A percentile compares a stretch with the other conserved stretches of the same genome.
phyloP scores from a whole-genome alignment of 2,113 vertebrate species.

The Brienomyrus brachyistius region DNA sequence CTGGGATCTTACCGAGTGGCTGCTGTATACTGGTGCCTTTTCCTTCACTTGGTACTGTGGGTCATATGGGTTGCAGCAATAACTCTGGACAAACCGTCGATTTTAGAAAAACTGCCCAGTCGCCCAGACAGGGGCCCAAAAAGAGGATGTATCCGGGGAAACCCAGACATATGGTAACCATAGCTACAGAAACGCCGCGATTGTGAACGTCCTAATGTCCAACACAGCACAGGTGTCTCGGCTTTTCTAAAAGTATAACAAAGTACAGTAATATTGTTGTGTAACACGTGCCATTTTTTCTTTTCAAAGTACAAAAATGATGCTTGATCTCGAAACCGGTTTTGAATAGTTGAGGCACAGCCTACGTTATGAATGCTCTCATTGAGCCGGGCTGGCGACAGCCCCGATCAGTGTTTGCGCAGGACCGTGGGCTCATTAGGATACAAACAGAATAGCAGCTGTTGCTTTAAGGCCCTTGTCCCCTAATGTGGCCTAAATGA shows the following conservation, averaged over 20 bases:
- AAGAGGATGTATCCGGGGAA: too few relatives aligned
- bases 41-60: too few relatives aligned
- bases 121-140: too few relatives aligned
- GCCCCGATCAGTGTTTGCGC: not conserved
- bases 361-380: not conserved
- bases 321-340: not conserved
- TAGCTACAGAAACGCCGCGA: not conserved
- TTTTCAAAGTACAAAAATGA: not conserved
- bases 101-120: too few relatives aligned
- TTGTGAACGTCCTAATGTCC: not conserved
- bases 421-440: slow-evolving; percentile 5
- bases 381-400: not conserved
- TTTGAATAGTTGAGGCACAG: not conserved
- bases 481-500: slow-evolving; percentile 9
- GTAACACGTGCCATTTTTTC: not conserved
- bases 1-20: too few relatives aligned
- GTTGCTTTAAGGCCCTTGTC: not conserved
- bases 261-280: not conserved
- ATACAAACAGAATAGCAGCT: not conserved
- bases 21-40: too few relatives aligned
- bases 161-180: too few relatives aligned
- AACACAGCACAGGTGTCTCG: not conserved
- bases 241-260: not conserved
- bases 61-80: too few relatives aligned
- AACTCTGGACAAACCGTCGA: too few relatives aligned